Evolutionary conservation across 37 sponge, comb jelly and placozoan genomes (phyloP).

Genomic region (Mnemiopsis leidyi): DNA sequence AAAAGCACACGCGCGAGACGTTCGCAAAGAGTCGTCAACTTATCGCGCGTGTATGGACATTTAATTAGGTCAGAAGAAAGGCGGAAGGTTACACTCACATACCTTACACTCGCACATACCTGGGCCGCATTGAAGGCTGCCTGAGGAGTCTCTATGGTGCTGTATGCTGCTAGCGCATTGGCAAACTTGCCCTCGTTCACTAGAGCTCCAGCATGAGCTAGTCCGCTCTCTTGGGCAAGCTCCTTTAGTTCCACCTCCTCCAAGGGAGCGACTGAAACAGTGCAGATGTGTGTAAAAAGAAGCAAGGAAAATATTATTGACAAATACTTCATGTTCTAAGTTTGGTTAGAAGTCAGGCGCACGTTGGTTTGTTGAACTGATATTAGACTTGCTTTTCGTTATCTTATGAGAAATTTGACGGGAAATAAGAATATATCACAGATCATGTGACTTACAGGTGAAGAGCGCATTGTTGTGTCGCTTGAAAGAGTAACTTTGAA

Average conservation of each 20-base stretch:
- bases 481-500: slow-evolving; percentile 3
- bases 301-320: too few relatives aligned
- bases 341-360: too few relatives aligned
- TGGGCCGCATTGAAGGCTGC: slow-evolving; percentile 55
- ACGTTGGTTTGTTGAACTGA: too few relatives aligned
- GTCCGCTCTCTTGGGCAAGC: background rate
- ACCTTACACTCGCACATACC: background rate
- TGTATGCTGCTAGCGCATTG: background rate
- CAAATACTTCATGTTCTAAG: too few relatives aligned
- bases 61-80: background rate
- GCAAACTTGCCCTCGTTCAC: slow-evolving; percentile 61
- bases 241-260: background rate
- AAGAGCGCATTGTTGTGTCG: background rate
- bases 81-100: background rate
- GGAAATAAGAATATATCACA: too few relatives aligned
- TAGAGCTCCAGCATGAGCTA: slow-evolving; percentile 15
- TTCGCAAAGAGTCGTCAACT: background rate
- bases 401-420: too few relatives aligned
- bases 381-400: too few relatives aligned
- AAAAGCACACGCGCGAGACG: background rate
- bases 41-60: background rate
- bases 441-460: slow-evolving; percentile 25
- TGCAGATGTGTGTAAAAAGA: too few relatives aligned
- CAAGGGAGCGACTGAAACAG: background rate
- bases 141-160: slow-evolving; percentile 12